phyloP scores from a whole-genome alignment of 2,797 vertebrate genomes.

The Antennarius maculatus region DNA sequence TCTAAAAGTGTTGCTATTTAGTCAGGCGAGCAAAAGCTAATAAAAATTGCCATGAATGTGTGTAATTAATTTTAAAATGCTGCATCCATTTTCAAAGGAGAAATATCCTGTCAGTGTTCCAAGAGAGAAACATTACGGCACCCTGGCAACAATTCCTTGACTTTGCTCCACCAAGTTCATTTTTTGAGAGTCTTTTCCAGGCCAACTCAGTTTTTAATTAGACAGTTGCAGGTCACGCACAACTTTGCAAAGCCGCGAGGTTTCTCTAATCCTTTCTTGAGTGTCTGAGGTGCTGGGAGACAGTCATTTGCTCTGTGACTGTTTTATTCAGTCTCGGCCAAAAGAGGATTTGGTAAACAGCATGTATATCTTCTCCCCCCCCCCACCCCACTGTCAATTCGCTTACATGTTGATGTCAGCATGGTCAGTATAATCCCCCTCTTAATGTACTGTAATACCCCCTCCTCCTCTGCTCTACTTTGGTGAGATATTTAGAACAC shows the following conservation, averaged over 20 bases:
- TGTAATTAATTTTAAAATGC: not conserved
- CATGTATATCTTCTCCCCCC: slow-evolving; percentile 12
- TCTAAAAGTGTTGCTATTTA: not conserved
- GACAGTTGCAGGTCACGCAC: not conserved
- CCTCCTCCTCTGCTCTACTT: slow-evolving; percentile 18
- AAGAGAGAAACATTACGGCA: no score
- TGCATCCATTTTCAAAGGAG: not conserved
- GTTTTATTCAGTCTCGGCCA: slow-evolving; percentile 46
- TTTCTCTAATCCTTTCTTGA: slow-evolving; percentile 10
- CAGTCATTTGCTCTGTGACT: slow-evolving; percentile 21
- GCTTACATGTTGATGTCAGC: slow-evolving; percentile 69
- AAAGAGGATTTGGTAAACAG: slow-evolving; percentile 62
- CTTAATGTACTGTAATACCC: slow-evolving; percentile 57
- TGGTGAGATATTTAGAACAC: slow-evolving; percentile 3
- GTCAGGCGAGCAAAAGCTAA: not conserved
- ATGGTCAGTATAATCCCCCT: slow-evolving; percentile 57
- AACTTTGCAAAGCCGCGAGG: not conserved
- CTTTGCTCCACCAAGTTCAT: not conserved
- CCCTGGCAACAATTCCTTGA: not conserved
- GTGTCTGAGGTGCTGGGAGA: slow-evolving; percentile 9
- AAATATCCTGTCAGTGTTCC: no score
- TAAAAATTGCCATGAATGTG: not conserved
- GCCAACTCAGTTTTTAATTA: not conserved
- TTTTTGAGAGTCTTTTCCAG: slow-evolving; percentile 2
- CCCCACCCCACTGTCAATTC: slow-evolving; percentile 50